Base-by-base conservation (phyloP, 2,888 invertebrate species). In the Keiferia lycopersicella region DNA sequence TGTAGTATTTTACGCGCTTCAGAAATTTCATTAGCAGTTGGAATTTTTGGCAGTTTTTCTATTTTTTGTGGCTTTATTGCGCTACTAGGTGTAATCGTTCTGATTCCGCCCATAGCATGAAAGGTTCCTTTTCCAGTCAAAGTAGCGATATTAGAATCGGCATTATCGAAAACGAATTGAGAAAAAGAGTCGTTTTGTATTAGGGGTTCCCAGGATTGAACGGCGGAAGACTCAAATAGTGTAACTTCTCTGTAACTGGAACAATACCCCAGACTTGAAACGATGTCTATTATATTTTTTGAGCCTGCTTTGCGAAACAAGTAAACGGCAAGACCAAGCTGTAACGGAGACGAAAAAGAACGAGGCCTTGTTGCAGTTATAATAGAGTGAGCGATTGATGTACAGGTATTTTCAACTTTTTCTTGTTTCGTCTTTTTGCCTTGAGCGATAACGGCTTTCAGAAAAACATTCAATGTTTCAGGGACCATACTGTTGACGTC, bases 131-230 rank as follows among this genome's bases (percentile, higher is more conserved):
- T 51, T 51, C 56, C 62, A 16, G 51, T 56, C 22, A 62, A 34
- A 39, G 62, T 62, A n/a, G 51, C 56, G 51, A 39, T 62, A 56
- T 62, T 62, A 39, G 53, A 62, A 38, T 62, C 62, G 34, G 62
- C 62, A 62, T 62, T 62, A 14, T 62, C 56, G 22, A 56, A 62
- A 16, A 62, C 62, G 39, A 38, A 62, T 62, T 62, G 62, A n/a
- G 45, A n/a, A n/a, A 45, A 45, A 12, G 45, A 12, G 12, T 45
- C n/a, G 12, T 45, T n/a, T 45, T 45, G 14, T n/a, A 45, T 45
- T 45, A n/a, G n/a, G 12, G 45, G 45, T 45, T 45, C n/a, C 45
- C 45, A 56, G 20, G 53, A 56, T 22, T 39, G 56, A 38, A 62
- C 56, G 30, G 39, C 14, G 18, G 62, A 62, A 38, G 51, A 53